phyloP scores from a whole-genome alignment of 53 echinoderm and acorn worm genomes.

The Pentamera pediparva region DNA sequence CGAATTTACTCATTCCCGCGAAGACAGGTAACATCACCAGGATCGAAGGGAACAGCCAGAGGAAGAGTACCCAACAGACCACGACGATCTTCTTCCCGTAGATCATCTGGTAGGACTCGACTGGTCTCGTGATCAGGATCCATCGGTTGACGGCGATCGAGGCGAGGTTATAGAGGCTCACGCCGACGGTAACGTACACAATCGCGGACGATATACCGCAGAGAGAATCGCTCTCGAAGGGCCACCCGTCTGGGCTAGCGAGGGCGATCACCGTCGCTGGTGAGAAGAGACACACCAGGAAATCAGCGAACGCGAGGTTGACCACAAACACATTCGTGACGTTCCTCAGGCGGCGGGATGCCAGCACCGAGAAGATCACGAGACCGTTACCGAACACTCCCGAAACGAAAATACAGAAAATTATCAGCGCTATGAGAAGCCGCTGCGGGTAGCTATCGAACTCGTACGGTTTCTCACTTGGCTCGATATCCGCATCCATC shows the following conservation, averaged over 20 bases:
- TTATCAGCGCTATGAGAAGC: slow-evolving; percentile 1
- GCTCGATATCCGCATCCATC: not conserved
- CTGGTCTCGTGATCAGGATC: slow-evolving; percentile 47
- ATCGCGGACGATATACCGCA: not conserved
- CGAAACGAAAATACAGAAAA: slow-evolving; percentile 17
- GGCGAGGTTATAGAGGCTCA: slow-evolving; percentile 43
- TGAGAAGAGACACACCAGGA: not conserved
- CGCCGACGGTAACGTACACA: slow-evolving; percentile 19
- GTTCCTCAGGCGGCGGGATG: slow-evolving; percentile 26
- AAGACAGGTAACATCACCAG: not conserved
- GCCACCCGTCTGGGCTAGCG: not conserved
- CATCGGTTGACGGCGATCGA: slow-evolving; percentile 54
- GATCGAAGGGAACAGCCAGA: slow-evolving; percentile 1
- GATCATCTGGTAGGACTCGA: slow-evolving; percentile 3
- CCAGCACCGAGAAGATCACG: slow-evolving; percentile 13
- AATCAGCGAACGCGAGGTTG: slow-evolving; percentile 18
- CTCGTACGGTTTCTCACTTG: not conserved
- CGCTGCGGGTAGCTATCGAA: slow-evolving; percentile 23
- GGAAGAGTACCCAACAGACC: not conserved
- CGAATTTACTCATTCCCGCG: slow-evolving; percentile 2
- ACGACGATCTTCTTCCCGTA: slow-evolving; percentile 15
- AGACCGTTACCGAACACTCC: slow-evolving; percentile 28
- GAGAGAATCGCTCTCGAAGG: slow-evolving; percentile 9
- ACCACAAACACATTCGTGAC: slow-evolving; percentile 32
- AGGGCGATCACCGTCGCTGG: slow-evolving; percentile 6